Evolutionary conservation across 2,797 vertebrate genomes (phyloP).

Genomic region (Girardinus metallicus): DNA sequence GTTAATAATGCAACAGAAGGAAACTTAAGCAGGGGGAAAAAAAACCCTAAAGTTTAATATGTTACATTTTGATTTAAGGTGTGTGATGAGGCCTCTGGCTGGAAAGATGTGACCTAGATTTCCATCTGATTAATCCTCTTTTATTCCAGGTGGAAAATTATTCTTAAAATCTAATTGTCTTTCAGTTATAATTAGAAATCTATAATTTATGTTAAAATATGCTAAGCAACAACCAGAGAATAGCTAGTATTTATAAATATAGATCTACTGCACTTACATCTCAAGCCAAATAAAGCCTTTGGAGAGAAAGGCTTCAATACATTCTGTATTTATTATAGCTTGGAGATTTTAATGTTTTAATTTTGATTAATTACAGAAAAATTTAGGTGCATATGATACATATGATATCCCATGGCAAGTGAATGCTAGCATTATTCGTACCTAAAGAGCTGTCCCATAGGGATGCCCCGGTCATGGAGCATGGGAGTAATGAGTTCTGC

Average conservation of each 20-base stretch:
- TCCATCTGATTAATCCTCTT: background rate
- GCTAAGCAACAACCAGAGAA: background rate
- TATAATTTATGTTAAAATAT: background rate
- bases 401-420: background rate
- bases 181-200: background rate
- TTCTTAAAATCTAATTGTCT: background rate
- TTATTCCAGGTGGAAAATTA: background rate
- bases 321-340: background rate
- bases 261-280: background rate
- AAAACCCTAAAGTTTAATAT: background rate
- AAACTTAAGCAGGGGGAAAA: background rate
- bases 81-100: background rate
- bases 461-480: constrained; percentile 91
- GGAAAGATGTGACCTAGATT: constrained; percentile 17
- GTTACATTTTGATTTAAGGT: background rate
- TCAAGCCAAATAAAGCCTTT: background rate
- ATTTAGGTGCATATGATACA: background rate
- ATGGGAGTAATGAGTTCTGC: constrained; percentile 93
- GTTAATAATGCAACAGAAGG: background rate
- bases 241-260: background rate
- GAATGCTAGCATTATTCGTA: background rate
- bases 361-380: background rate
- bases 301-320: background rate
- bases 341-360: background rate
- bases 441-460: constrained; percentile 95